Base-by-base conservation (phyloP, 2,113 vertebrate genomes). In the Aegithalos caudatus region DNA sequence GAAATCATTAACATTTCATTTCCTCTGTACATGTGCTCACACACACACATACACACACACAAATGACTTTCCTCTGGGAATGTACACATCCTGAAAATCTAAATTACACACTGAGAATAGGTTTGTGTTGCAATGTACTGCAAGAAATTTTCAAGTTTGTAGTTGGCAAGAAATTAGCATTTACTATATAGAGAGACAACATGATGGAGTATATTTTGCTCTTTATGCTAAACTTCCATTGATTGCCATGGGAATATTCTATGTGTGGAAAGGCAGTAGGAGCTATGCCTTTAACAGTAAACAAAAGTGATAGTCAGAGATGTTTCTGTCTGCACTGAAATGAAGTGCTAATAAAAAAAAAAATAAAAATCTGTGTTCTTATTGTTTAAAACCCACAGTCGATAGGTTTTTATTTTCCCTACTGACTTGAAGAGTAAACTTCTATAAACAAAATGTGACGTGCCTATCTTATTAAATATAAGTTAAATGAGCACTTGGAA, bases 321-420 rank as follows among this genome's bases (percentile, higher is more conserved):
- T 94, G 95, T 96, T 96, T 95, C 96, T 95, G 95, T 95, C 96
- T 95, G 95, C 90, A 77, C 60, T 94, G 92, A 96, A 94, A 94
- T 83, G 82, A 92, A 96, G 90, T 79, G 92, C 90, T 92, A 91
- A 97, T 97, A 96, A 94, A 95, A 95, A 73, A 50, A n/a, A 45
- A 87, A 78, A 61, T 51, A 45, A 87, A 78, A 61, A 51, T 44
- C 91, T 91, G 65, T 25, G 35, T 95, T 96, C 83, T 67, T 88
- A 91, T 96, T 97, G 92, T 97, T 96, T 96, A 94, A 96, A 96
- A 96, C 90, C 79, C 90, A 93, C 86, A 96, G 90, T 94, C 88
- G 23, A 95, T 96, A 96, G 94, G 94, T 96, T 97, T 97, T 95
- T 95, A 96, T 97, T 97, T 96, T 94, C 96, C 96, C 96, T 61